A percentile compares a stretch with the other conserved stretches of the same genome.
Evolutionary conservation across 2,888 invertebrate genomes (phyloP).

Genomic region (Neria commutata): DNA sequence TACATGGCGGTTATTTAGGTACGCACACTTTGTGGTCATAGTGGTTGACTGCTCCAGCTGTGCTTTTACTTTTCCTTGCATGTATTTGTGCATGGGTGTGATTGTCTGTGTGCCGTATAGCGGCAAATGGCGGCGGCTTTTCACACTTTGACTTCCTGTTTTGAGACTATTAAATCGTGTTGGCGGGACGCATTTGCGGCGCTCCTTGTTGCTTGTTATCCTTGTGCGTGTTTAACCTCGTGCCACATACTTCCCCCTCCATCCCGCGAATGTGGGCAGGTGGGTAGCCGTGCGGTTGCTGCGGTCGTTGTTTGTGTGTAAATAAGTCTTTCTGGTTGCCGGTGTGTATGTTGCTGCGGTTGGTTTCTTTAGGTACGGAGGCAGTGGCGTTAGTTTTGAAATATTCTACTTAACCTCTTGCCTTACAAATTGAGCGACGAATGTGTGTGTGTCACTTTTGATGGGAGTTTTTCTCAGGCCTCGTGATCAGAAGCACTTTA

Average conservation of each 20-base stretch:
- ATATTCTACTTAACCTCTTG: not conserved
- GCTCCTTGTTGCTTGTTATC: not conserved
- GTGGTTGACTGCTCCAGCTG: too few species aligned
- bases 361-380: too few species aligned
- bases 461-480: too few species aligned
- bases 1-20: too few species aligned
- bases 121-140: not conserved
- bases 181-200: not conserved
- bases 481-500: too few species aligned
- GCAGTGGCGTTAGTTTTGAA: too few species aligned
- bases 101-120: not conserved
- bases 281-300: not conserved
- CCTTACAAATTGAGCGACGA: not conserved
- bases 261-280: not conserved
- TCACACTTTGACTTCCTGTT: slow-evolving; percentile 2
- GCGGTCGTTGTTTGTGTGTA: not conserved
- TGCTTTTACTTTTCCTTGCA: too few species aligned
- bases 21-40: too few species aligned
- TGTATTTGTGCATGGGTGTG: not conserved
- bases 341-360: not conserved
- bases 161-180: not conserved
- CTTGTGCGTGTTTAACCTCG: not conserved
- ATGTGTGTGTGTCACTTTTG: too few species aligned
- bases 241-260: not conserved
- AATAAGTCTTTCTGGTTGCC: not conserved